Base-by-base conservation (phyloP, 2,113 vertebrate genomes). In the Progne subis region DNA sequence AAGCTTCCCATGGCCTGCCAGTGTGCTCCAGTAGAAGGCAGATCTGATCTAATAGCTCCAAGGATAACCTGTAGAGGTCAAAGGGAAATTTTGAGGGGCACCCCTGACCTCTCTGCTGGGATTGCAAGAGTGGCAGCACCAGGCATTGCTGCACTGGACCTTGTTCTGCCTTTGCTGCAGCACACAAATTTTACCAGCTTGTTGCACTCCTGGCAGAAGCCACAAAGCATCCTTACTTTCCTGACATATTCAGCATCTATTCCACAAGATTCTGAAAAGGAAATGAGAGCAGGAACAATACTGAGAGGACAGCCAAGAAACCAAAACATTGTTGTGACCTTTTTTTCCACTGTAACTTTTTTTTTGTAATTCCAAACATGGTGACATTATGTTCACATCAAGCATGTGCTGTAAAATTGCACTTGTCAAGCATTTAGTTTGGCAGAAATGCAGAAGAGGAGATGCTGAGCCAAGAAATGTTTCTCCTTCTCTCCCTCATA, bases 381-480 rank as follows among this genome's bases (percentile, higher is more conserved):
- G 87, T 95, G 96, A 97, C 91, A 94, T 95, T 96, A 95, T 95
- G 94, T 87, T 97, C 55, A 12, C 88, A 91, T 97, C 93, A 96
- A 97, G 55, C 26, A 47, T 92, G 95, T 96, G 95, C 78, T 96
- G 91, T 90, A 75, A 85, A 95, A 96, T 92, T 97, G 86, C 87
- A 92, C 94, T 98, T 97, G 95, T 96, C 92, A 94, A 97, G 96
- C 50, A 80, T 96, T 97, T 96, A 9, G 44, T 92, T 95, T 97
- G 97, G 97, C 96, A 97, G 75, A 82, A 96, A 52, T 78, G 94
- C 86, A 90, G 68, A 95, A 64, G 84, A 70, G 90, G 41, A 94
- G 60, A 86, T 74, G 69, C 67, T 97, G 91, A 97, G 91, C 95
- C 96, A 97, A 97, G 91, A 97, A 97, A 95, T 65, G 23, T 71